Percentiles rank a stretch among this genome's conserved stretches.
Conservation (phyloP, 2,888 invertebrate genomes). For the Bombyx huttoni region DNA sequence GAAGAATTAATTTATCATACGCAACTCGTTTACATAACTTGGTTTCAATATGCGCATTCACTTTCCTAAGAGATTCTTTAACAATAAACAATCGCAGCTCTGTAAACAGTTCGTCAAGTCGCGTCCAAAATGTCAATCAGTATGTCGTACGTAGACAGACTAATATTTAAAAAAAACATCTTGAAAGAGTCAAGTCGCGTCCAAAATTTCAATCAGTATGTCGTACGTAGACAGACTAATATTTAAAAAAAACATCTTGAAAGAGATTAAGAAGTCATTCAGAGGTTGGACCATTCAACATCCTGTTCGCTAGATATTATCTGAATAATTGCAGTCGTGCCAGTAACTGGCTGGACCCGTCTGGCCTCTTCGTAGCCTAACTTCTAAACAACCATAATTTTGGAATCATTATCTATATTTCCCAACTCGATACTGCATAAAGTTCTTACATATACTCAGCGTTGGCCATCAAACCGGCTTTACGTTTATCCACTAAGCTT, state of each 20-base stretch:
- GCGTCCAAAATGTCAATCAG: too few species aligned
- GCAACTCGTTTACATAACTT: background rate
- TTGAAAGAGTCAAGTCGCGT: too few species aligned
- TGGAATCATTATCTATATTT: conserved; percentile 13
- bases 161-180: too few species aligned
- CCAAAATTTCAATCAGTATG: too few species aligned
- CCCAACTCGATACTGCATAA: conserved; percentile 9
- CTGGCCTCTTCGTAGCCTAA: conserved; percentile 6
- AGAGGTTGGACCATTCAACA: conserved; percentile 27
- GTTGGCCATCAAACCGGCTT: background rate
- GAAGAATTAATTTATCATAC: background rate
- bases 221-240: too few species aligned
- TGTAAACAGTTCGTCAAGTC: too few species aligned
- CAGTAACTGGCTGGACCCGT: conserved; percentile 7
- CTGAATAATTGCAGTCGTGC: conserved; percentile 36
- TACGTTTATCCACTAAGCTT: background rate
- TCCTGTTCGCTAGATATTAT: conserved; percentile 46
- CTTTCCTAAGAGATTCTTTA: too few species aligned
- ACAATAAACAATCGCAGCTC: too few species aligned
- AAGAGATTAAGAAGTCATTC: conserved; percentile 3
- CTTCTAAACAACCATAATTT: background rate
- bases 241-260: too few species aligned
- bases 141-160: too few species aligned
- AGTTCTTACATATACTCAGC: background rate
- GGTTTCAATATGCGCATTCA: background rate